Percentiles rank a stretch among this genome's conserved stretches.
phyloP scores from a whole-genome alignment of 2,888 invertebrate genomes.

The Zygogramma bicolorata region DNA sequence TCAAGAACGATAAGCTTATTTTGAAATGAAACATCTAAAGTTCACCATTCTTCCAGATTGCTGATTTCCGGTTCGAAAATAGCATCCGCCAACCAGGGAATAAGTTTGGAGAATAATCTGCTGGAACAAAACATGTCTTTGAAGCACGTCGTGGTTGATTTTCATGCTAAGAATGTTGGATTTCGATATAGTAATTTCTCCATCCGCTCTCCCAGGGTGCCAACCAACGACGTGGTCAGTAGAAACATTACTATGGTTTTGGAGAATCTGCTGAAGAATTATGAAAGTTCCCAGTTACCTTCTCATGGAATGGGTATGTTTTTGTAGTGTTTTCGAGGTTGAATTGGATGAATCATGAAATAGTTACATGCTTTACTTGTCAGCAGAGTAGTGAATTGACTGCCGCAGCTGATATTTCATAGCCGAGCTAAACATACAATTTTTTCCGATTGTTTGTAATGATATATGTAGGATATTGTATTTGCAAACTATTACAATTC shows the following conservation, averaged over 20 bases:
- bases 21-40: neutral
- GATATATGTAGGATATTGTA: no score
- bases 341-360: no score
- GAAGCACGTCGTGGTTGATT: slow-evolving; percentile 53
- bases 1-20: neutral
- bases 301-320: slow-evolving; percentile 87
- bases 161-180: slow-evolving; percentile 36
- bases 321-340: no score
- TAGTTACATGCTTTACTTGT: no score
- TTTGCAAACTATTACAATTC: no score
- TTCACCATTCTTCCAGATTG: slow-evolving; percentile 43
- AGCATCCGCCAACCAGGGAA: slow-evolving; percentile 34
- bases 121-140: slow-evolving; percentile 50
- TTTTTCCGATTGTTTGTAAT: no score
- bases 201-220: slow-evolving; percentile 42
- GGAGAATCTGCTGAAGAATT: slow-evolving; percentile 89
- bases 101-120: slow-evolving; percentile 46
- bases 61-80: slow-evolving; percentile 33
- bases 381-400: no score
- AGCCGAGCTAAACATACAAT: no score
- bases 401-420: no score
- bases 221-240: slow-evolving; percentile 68
- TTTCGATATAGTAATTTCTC: slow-evolving; percentile 7
- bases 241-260: slow-evolving; percentile 87
- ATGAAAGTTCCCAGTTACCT: slow-evolving; percentile 90